phyloP scores from a whole-genome alignment of 2,113 vertebrate genomes.

The Anarrhichthys ocellatus region DNA sequence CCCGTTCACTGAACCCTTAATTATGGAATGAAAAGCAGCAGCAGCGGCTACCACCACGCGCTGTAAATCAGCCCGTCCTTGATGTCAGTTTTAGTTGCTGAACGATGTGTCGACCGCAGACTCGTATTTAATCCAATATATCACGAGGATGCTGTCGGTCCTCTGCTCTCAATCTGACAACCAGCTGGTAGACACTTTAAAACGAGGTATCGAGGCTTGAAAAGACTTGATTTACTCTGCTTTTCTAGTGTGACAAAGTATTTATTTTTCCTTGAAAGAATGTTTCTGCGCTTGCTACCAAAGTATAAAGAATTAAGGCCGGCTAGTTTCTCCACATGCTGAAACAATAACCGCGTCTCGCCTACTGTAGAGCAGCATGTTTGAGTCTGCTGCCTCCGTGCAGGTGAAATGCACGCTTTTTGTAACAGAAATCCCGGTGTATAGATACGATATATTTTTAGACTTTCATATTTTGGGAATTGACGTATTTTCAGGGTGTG shows the following conservation, averaged over 20 bases:
- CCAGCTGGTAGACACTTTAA: conserved; percentile 80
- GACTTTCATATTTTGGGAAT: conserved; percentile 79
- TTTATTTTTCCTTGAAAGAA: conserved; percentile 87
- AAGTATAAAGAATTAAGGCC: conserved; percentile 82
- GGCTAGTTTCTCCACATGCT: conserved; percentile 19
- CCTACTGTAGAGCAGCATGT: conserved; percentile 50
- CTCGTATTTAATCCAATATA: conserved; percentile 5
- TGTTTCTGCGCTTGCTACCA: conserved; percentile 88
- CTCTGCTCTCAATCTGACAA: conserved; percentile 25
- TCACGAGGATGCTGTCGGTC: neutral
- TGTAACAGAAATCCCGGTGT: conserved; percentile 57
- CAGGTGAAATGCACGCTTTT: conserved; percentile 49
- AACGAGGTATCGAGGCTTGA: conserved; percentile 69
- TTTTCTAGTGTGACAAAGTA: conserved; percentile 82
- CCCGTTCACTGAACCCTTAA: neutral
- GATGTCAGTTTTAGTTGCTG: neutral
- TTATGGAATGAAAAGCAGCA: conserved; percentile 14
- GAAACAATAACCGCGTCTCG: conserved; percentile 17
- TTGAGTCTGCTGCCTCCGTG: conserved; percentile 57
- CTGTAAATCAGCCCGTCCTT: neutral
- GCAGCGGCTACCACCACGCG: neutral
- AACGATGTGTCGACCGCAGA: neutral
- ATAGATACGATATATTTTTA: conserved; percentile 79
- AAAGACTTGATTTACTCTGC: conserved; percentile 69
- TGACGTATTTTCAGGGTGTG: conserved; percentile 81